Conservation (phyloP, 2,797 vertebrate species). For the Cottoperca gobio region DNA sequence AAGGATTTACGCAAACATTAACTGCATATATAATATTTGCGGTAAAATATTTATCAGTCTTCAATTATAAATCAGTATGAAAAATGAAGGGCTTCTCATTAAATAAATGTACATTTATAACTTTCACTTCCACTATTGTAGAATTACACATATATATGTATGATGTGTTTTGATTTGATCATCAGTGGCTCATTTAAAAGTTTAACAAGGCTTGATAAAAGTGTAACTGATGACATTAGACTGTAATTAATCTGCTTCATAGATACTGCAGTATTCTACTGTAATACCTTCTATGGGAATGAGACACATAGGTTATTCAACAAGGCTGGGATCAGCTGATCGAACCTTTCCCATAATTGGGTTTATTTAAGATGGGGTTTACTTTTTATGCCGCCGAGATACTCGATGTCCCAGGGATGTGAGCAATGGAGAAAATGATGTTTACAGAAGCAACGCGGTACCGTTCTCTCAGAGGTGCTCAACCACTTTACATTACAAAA, state of each 20-base stretch:
- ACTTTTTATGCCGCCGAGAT: constrained; percentile 58
- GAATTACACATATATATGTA: constrained; percentile 3
- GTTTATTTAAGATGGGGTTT: constrained; percentile 64
- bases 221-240: constrained; percentile 17
- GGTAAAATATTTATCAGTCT: background rate
- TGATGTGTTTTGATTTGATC: constrained; percentile 17
- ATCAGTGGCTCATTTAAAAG: constrained; percentile 10
- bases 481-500: constrained; percentile 83
- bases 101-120: constrained; percentile 4
- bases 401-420: constrained; percentile 58
- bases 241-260: constrained; percentile 31
- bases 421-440: constrained; percentile 67
- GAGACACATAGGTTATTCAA: constrained; percentile 48
- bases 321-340: constrained; percentile 56
- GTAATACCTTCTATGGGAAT: constrained; percentile 26
- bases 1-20: constrained; percentile 3
- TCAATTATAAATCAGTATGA: constrained; percentile 21
- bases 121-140: background rate
- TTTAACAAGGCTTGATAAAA: constrained; percentile 27
- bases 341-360: constrained; percentile 67
- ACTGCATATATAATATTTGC: background rate
- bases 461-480: constrained; percentile 71
- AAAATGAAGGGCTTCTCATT: constrained; percentile 3
- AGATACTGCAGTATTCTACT: background rate
- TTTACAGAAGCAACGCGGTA: constrained; percentile 68